A percentile compares a stretch with the other conserved stretches of the same genome.
Evolutionary conservation across 2,797 vertebrate species (phyloP).

Genomic region (Cyclopterus lumpus): DNA sequence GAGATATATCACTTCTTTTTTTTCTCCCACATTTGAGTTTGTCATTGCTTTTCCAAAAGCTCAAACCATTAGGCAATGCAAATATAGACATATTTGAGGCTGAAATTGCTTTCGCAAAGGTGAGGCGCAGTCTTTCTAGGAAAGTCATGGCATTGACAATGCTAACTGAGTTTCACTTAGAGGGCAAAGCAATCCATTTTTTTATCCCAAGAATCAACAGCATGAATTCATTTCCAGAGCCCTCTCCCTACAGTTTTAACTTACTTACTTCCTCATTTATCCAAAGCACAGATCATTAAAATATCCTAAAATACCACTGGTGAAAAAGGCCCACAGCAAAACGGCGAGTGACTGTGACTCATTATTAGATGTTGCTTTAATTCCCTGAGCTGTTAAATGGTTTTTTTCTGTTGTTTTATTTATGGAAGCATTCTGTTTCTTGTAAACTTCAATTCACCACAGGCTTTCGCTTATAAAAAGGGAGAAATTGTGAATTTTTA

Average conservation of each 20-base stretch:
- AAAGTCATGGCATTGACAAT: constrained; percentile 24
- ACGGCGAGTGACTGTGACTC: constrained; percentile 23
- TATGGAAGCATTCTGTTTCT: not conserved
- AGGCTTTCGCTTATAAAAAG: constrained; percentile 5
- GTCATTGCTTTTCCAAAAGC: not conserved
- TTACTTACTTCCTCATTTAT: constrained; percentile 10
- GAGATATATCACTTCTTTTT: not conserved
- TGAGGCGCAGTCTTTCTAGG: constrained; percentile 47
- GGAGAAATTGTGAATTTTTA: not conserved
- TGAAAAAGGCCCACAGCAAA: constrained; percentile 15
- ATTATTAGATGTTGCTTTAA: constrained; percentile 34
- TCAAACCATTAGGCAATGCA: not conserved
- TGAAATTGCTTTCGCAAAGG: constrained; percentile 26
- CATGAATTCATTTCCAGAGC: constrained; percentile 33
- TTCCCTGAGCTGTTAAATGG: constrained; percentile 24
- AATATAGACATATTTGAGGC: not conserved
- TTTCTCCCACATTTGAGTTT: not conserved
- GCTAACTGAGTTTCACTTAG: constrained; percentile 39
- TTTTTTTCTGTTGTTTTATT: constrained; percentile 29
- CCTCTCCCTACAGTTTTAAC: not conserved
- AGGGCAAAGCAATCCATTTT: constrained; percentile 21
- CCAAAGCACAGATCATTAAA: constrained; percentile 50
- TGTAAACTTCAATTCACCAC: constrained; percentile 16
- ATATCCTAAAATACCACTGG: constrained; percentile 26
- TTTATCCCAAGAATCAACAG: constrained; percentile 48